These are phyloP conservation scores for Myotis daubentonii DNA, from an alignment of 2,797 vertebrate genomes.

Conservation along the genomic window DNA sequence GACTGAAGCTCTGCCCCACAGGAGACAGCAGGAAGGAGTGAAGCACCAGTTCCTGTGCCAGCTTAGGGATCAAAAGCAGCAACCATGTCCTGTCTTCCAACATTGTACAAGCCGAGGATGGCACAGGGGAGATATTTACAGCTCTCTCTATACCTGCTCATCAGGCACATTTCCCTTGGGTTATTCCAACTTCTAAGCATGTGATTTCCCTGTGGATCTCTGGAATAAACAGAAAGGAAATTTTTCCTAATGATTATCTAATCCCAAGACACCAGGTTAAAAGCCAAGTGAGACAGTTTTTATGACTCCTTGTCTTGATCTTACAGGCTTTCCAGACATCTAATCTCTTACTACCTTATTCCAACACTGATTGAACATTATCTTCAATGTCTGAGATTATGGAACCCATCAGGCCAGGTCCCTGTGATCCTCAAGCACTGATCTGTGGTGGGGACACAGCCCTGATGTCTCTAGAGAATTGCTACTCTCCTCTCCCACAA, in stretches of 20 bases:
- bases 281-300: neutral
- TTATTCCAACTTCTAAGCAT: neutral
- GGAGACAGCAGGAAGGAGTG: neutral
- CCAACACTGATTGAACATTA: neutral
- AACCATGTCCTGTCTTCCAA: neutral
- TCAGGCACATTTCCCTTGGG: neutral
- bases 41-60: neutral
- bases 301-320: neutral
- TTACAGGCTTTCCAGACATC: neutral
- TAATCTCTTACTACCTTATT: neutral
- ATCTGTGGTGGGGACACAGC: neutral
- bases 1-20: neutral
- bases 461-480: neutral
- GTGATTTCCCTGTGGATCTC: neutral
- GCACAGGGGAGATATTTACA: neutral
- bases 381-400: neutral
- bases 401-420: rapidly evolving
- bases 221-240: neutral
- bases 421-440: neutral
- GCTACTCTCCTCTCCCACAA: neutral
- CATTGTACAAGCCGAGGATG: no score
- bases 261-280: neutral
- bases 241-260: neutral
- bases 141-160: neutral
- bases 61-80: neutral